Base-by-base conservation (phyloP, 2,888 invertebrate genomes). In the Camponotus fellah region DNA sequence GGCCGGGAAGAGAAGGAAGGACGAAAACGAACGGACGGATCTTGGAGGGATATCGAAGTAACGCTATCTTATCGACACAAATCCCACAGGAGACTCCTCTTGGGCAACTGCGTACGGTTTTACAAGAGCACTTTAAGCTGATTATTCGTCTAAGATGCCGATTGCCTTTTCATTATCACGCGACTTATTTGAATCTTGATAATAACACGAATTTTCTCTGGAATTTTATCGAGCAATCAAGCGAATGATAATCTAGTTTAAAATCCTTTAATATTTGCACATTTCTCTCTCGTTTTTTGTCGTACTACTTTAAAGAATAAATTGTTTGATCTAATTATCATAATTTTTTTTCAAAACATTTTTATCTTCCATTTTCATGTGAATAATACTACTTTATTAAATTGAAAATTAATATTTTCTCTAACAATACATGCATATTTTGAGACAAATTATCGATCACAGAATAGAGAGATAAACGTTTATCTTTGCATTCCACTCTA, bases 11-110 rank as follows among this genome's bases (percentile, higher is more conserved):
- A 12, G 21, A 26, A 21, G 21, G n/a, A 4, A n/a, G 72, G 72
- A 80, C 72, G 79, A 60, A 68, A 65, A 79, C 74, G 83, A 77
- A 79, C 74, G 79, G 43, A 58, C 43, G 75, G 71, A 66, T 72
- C 64, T 82, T 76, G 71, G 71, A 83, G 77, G 77, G 85, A 85
- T 85, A 83, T 83, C 69, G 85, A 65, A 77, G 74, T 74, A 77
- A 72, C 66, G 65, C 77, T 46, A 68, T 74, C 74, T 80, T 84
- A 84, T 79, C 79, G 85, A 80, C 69, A 76, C 75, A 76, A 81
- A 69, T 66, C 79, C 75, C 69, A 72, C 32, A 53, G 82, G 84
- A 68, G 60, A 72, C 79, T 66, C 21, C 60, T 53, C 53, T 53
- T 21, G 32, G 17, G 71, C 71, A 71, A 79, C 71, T 71, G 71